Evolutionary conservation across 2,113 vertebrate species (phyloP).

Genomic region (Cacatua alba): DNA sequence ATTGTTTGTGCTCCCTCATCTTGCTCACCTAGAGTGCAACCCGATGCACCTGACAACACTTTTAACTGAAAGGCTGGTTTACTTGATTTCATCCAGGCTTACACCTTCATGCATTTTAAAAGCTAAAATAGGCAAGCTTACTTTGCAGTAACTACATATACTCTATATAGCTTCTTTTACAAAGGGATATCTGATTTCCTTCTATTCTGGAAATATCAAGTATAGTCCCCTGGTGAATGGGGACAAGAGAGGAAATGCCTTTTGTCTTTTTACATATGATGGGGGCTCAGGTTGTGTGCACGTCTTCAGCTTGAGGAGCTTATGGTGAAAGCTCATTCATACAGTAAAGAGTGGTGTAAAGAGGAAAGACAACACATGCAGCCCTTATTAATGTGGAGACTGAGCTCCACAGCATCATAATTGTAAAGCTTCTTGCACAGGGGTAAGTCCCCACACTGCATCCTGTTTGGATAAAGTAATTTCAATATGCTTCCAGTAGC

Average conservation of each 20-base stretch:
- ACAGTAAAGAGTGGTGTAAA: background rate
- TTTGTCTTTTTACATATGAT: background rate
- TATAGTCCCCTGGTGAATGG: background rate
- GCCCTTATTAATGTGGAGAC: background rate
- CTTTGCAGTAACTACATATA: background rate
- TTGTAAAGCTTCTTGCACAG: background rate
- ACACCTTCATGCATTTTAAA: background rate
- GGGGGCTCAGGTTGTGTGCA: background rate
- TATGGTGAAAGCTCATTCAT: background rate
- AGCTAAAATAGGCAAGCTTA: background rate
- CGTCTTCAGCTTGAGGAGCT: background rate
- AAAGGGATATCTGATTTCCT: background rate
- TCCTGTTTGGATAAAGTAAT: background rate
- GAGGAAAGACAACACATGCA: background rate
- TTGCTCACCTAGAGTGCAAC: background rate
- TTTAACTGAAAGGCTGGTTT: background rate
- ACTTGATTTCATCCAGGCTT: background rate
- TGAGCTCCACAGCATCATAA: background rate
- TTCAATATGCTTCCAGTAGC: background rate
- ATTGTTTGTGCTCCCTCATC: background rate
- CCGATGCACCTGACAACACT: fast-evolving
- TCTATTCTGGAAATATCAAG: background rate
- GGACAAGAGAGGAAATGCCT: background rate
- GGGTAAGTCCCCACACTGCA: background rate
- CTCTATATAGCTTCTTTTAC: background rate